These are phyloP conservation scores for Amaurobius ferox DNA, from an alignment of 2,888 invertebrate genomes.

Conservation along the genomic window DNA sequence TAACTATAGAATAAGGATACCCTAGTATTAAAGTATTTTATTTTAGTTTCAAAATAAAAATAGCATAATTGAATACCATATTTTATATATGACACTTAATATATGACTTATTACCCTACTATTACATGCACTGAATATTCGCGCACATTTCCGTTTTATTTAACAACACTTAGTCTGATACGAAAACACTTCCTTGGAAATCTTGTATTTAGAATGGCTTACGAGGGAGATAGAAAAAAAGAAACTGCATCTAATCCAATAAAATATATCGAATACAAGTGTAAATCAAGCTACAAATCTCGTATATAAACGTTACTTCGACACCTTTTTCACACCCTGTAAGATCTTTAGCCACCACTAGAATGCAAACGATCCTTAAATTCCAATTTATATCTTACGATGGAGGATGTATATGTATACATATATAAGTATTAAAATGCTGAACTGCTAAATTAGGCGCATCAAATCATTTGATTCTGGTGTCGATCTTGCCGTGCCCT, in stretches of 20 bases:
- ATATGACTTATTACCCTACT: no score
- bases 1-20: no score
- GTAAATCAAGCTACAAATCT: constrained; percentile 34
- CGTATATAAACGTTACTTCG: constrained; percentile 25
- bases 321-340: constrained; percentile 52
- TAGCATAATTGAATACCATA: no score
- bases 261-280: constrained; percentile 33
- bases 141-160: no score
- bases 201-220: no score
- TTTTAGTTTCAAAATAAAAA: no score
- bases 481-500: constrained; percentile 33
- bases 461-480: constrained; percentile 53
- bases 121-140: no score
- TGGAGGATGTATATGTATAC: background rate
- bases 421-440: constrained; percentile 52
- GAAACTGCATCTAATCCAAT: constrained; percentile 19
- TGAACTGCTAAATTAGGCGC: constrained; percentile 50
- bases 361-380: constrained; percentile 48
- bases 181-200: no score
- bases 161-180: no score
- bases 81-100: no score
- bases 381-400: constrained; percentile 55
- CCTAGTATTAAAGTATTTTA: no score
- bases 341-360: constrained; percentile 33
- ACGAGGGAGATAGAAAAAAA: background rate